phyloP scores from a whole-genome alignment of 2,797 vertebrate species.

The Heliangelus exortis region DNA sequence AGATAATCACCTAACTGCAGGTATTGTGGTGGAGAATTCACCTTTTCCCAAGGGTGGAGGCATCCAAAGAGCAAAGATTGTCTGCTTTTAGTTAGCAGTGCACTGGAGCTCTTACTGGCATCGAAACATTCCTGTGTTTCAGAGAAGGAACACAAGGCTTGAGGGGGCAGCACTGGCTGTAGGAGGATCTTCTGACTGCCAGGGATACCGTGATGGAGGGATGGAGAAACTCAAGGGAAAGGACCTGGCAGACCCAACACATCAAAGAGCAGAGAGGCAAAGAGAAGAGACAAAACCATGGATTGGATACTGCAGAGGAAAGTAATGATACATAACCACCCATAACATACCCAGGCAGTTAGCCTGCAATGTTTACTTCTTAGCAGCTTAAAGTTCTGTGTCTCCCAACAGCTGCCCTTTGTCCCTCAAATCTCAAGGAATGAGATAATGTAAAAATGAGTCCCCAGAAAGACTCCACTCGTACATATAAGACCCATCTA shows the following conservation, averaged over 20 bases:
- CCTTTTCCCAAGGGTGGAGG: background rate
- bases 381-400: background rate
- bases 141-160: background rate
- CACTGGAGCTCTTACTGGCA: background rate
- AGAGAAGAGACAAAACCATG: background rate
- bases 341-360: background rate
- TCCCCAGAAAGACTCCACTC: background rate
- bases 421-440: background rate
- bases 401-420: background rate
- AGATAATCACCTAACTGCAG: background rate
- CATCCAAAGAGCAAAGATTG: background rate
- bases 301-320: background rate
- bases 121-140: accelerated
- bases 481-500: background rate
- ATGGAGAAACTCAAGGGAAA: background rate
- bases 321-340: background rate
- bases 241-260: background rate
- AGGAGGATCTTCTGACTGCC: background rate
- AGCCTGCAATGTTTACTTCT: background rate
- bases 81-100: background rate
- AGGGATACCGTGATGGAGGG: background rate
- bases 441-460: background rate
- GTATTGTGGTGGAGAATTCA: background rate
- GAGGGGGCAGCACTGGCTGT: accelerated
- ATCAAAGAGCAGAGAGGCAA: background rate